Conservation (phyloP, 2,888 invertebrate species). For the Pedicia rivosa region DNA sequence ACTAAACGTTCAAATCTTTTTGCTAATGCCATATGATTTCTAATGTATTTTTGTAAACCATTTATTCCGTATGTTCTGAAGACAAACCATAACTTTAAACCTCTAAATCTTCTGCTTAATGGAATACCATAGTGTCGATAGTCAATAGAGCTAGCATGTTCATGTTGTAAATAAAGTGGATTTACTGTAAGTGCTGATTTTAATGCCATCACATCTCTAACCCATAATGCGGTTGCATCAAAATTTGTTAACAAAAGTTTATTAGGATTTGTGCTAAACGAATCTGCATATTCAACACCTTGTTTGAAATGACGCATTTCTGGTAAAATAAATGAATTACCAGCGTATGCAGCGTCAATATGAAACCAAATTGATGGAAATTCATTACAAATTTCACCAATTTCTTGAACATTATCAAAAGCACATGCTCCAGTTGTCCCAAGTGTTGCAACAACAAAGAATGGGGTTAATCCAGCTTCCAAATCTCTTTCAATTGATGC, state of each 20-base stretch:
- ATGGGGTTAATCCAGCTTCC: constrained; percentile 58
- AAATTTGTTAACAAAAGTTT: constrained; percentile 77
- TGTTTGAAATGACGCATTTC: constrained; percentile 51
- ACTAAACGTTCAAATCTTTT: constrained; percentile 56
- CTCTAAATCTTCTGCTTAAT: constrained; percentile 64
- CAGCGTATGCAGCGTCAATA: constrained; percentile 78
- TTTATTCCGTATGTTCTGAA: constrained; percentile 63
- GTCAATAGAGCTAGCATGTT: constrained; percentile 54
- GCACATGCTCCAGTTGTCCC: constrained; percentile 74
- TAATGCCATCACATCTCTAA: constrained; percentile 52
- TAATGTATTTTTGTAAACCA: constrained; percentile 68
- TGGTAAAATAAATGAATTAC: constrained; percentile 71
- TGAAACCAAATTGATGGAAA: constrained; percentile 63
- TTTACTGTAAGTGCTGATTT: constrained; percentile 75
- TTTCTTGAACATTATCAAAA: constrained; percentile 64
- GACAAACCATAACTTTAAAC: constrained; percentile 82
- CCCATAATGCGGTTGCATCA: constrained; percentile 78
- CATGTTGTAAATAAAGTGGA: constrained; percentile 71
- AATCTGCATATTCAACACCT: constrained; percentile 60
- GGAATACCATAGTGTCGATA: constrained; percentile 80
- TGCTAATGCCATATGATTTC: constrained; percentile 64
- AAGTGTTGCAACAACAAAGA: constrained; percentile 66
- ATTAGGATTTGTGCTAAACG: constrained; percentile 78
- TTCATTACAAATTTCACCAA: constrained; percentile 51
- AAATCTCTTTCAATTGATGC: constrained; percentile 55